These are phyloP conservation scores for Trypoxylus dichotomus DNA, from an alignment of 1,140 invertebrate species.

Conservation along the genomic window DNA sequence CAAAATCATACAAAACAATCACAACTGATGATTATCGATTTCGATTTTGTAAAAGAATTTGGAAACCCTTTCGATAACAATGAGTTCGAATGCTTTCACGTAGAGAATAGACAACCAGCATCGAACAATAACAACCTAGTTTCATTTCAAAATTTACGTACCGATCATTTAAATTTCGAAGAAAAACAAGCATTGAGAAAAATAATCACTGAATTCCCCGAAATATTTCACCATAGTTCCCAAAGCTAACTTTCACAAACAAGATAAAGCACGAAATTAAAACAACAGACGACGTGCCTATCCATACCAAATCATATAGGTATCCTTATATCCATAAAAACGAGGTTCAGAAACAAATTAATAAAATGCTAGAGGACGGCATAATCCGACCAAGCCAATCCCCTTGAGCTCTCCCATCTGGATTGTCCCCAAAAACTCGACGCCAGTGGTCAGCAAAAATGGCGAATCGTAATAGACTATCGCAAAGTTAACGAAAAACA, in stretches of 20 bases:
- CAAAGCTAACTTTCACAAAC: neutral
- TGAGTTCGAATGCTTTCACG: neutral
- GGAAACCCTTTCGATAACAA: neutral
- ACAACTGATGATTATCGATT: neutral
- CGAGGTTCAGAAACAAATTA: constrained; percentile 43
- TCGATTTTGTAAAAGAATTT: neutral
- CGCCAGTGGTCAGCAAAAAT: constrained; percentile 44
- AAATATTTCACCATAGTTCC: neutral
- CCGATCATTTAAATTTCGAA: neutral
- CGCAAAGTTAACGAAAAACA: constrained; percentile 49
- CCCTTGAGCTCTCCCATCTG: constrained; percentile 43
- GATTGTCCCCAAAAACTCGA: constrained; percentile 45
- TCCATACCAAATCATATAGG: constrained; percentile 42
- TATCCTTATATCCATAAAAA: constrained; percentile 43
- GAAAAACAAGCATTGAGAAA: neutral
- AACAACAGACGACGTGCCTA: constrained; percentile 15
- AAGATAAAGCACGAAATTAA: constrained; percentile 22
- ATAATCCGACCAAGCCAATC: too few species aligned
- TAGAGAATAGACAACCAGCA: neutral
- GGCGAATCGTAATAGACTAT: constrained; percentile 51
- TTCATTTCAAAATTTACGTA: neutral
- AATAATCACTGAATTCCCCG: neutral
- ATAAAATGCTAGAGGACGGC: too few species aligned
- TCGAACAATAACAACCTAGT: neutral
- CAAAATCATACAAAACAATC: neutral